Conservation (phyloP, 2,113 vertebrate species). For the Irena cyanogastra region DNA sequence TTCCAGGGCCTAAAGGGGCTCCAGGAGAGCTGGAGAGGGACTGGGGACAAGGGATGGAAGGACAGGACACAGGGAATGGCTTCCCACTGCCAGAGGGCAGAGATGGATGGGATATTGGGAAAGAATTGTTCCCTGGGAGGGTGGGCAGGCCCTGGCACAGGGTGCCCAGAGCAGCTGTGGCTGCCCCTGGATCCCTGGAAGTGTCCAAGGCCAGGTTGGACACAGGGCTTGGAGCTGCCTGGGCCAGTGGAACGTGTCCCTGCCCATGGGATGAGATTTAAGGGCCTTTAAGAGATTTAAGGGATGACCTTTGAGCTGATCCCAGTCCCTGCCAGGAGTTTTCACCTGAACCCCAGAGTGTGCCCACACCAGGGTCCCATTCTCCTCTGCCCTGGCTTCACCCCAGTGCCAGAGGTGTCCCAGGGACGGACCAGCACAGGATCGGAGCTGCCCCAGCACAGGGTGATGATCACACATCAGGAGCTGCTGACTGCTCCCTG, state of each 20-base stretch:
- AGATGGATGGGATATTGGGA: not conserved
- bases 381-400: not conserved
- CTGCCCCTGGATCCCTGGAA: too few species aligned
- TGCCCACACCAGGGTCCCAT: rapidly evolving
- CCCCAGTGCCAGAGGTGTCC: rapidly evolving
- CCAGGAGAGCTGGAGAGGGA: not conserved
- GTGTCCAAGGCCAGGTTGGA: too few species aligned
- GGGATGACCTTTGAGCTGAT: not conserved
- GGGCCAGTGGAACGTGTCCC: not conserved
- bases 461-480: rapidly evolving
- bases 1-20: not conserved
- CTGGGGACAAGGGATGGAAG: not conserved
- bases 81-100: too few species aligned
- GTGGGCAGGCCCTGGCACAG: too few species aligned
- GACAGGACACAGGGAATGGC: not conserved
- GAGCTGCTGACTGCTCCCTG: not conserved
- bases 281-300: not conserved
- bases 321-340: not conserved
- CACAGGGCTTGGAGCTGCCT: not conserved
- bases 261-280: not conserved
- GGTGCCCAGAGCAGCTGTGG: too few species aligned
- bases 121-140: too few species aligned
- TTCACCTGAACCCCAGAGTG: not conserved
- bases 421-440: rapidly evolving
- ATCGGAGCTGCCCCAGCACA: not conserved